Base-by-base conservation (phyloP, 2,888 invertebrate species). In the Napeogenes inachia region DNA sequence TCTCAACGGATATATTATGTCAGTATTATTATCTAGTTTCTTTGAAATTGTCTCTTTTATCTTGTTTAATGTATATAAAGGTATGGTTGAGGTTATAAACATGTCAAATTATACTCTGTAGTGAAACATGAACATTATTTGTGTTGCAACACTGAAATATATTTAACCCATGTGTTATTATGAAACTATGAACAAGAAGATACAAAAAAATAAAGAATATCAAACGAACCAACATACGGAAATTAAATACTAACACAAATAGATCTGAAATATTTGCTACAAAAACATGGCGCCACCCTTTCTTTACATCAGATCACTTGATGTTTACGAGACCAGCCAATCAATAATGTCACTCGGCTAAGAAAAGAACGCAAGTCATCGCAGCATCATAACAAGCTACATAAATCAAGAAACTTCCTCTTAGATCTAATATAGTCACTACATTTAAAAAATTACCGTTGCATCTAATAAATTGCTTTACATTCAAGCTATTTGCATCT, bases 361-460 rank as follows among this genome's bases (percentile, higher is more conserved):
- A 64, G 62, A 71, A 73, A 73, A 70, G 69, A 70, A 68, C 65
- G 65, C 67, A 66, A 73, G 68, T 73, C 72, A 75, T 72, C 68
- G 70, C 62, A 62, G 68, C 69, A 69, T 72, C 72, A 75, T 73
- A 74, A 76, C 71, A 70, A 72, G 73, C 66, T 54, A 65, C 68
- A 75, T 76, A 75, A 74, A 78, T 77, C 75, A 73, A 64, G 8
- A 6, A 42, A 42, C 10, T 12, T 10, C 42, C 10, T 42, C 42
- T 42, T 10, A 42, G 42, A 42, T 42, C 42, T 35, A 21, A 21
- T 42, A 42, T 42, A 42, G 42, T 10, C 3, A 6, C 5, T 42
- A 10, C 3, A 12, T 42, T 42, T 10, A 42, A 42, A 42, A 42
- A 10, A 10, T 10, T 2, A 3, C 10, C 10, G 10, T 10, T 10